These are phyloP conservation scores for Pelecanus crispus DNA, from an alignment of 2,113 vertebrate species.

Conservation along the genomic window DNA sequence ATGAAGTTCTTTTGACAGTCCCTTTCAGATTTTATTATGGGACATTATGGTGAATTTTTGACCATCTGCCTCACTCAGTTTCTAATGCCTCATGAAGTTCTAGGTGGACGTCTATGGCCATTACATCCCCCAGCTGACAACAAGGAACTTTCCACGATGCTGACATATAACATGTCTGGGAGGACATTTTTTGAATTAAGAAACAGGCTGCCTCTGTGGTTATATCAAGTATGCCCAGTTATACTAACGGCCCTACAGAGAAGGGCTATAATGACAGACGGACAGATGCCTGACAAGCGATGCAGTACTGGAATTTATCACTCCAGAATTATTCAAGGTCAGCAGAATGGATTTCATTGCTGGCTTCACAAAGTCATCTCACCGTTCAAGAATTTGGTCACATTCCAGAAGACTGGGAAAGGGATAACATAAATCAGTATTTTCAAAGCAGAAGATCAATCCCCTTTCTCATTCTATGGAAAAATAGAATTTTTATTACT, in stretches of 20 bases:
- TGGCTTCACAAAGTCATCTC: neutral
- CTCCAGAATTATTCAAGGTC: neutral
- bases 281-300: neutral
- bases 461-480: neutral
- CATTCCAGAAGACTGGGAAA: neutral
- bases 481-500: neutral
- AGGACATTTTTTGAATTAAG: fast-evolving
- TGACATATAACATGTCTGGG: neutral
- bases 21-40: neutral
- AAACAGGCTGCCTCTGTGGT: neutral
- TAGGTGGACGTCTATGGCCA: neutral
- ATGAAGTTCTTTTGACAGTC: neutral
- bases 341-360: neutral
- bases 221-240: fast-evolving
- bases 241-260: fast-evolving
- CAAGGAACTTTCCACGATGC: fast-evolving
- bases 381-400: fast-evolving
- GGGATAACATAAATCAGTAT: neutral
- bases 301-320: neutral
- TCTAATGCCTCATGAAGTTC: neutral
- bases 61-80: neutral
- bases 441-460: neutral
- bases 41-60: neutral
- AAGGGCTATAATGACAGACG: neutral
- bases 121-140: neutral